Percentiles rank a stretch among this genome's conserved stretches.
Evolutionary conservation across 2,113 vertebrate species (phyloP).

Genomic region (Girardinichthys multiradiatus): DNA sequence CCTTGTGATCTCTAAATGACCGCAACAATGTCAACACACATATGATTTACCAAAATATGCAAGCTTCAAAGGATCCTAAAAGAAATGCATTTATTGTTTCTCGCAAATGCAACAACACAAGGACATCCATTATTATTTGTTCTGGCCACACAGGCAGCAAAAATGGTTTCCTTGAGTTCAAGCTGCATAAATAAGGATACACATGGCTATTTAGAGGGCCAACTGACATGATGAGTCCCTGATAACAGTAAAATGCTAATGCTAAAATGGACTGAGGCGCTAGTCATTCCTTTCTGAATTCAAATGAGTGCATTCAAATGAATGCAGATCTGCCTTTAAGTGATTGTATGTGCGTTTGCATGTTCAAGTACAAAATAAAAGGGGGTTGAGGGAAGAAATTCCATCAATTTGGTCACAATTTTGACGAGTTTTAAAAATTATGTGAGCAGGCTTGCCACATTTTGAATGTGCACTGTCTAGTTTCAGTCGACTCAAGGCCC

Average conservation of each 20-base stretch:
- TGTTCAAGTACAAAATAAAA: slow-evolving; percentile 2
- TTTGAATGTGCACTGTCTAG: background rate
- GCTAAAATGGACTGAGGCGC: slow-evolving; percentile 38
- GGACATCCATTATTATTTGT: background rate
- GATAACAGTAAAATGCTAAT: slow-evolving; percentile 62
- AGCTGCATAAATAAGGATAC: slow-evolving; percentile 12
- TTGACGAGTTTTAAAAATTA: slow-evolving; percentile 6
- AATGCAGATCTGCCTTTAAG: slow-evolving; percentile 24
- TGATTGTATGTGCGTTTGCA: background rate
- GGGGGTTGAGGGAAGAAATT: slow-evolving; percentile 15
- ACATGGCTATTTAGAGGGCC: slow-evolving; percentile 6
- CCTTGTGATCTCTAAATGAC: slow-evolving; percentile 36
- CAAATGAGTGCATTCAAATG: slow-evolving; percentile 55
- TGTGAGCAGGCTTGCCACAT: background rate
- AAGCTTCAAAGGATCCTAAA: background rate
- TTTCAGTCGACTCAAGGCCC: slow-evolving; percentile 21
- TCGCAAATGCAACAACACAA: slow-evolving; percentile 1
- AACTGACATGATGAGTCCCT: slow-evolving; percentile 48
- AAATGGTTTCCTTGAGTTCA: slow-evolving; percentile 17
- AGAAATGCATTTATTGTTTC: background rate
- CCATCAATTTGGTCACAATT: slow-evolving; percentile 29
- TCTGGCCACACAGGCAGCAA: background rate
- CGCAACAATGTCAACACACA: slow-evolving; percentile 45
- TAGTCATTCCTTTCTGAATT: slow-evolving; percentile 60
- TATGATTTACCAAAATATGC: slow-evolving; percentile 18